Percentiles rank a stretch among this genome's conserved stretches.
Conservation (phyloP, 2,797 vertebrate genomes). For the Erpetoichthys calabaricus region DNA sequence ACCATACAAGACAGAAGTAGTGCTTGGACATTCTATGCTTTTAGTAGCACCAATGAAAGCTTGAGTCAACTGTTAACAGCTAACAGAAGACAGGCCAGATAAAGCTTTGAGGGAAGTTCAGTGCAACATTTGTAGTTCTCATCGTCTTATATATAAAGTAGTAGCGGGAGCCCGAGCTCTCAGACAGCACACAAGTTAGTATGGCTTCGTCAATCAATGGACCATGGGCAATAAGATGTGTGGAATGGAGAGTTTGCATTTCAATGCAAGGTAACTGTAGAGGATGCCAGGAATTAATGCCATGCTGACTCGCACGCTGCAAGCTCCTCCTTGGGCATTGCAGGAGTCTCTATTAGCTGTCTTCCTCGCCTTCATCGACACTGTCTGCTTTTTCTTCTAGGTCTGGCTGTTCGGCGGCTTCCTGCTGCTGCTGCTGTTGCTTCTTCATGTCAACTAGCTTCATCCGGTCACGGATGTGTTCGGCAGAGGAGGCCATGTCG, state of each 20-base stretch:
- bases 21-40: constrained; percentile 49
- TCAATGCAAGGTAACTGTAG: constrained; percentile 34
- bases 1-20: constrained; percentile 38
- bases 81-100: constrained; percentile 44
- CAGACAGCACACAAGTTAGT: constrained; percentile 53
- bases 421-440: constrained; percentile 48
- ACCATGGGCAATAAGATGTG: constrained; percentile 40
- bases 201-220: constrained; percentile 44
- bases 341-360: constrained; percentile 52
- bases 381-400: constrained; percentile 12
- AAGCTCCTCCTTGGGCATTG: constrained; percentile 28
- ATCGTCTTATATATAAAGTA: constrained; percentile 31
- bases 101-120: constrained; percentile 57
- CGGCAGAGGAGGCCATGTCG: constrained; percentile 79
- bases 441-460: constrained; percentile 79
- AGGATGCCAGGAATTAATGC: constrained; percentile 29
- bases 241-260: constrained; percentile 34
- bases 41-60: constrained; percentile 71
- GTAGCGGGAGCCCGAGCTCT: constrained; percentile 33
- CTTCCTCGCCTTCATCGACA: constrained; percentile 27
- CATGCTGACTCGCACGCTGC: constrained; percentile 36
- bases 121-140: constrained; percentile 50
- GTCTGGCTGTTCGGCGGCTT: constrained; percentile 64
- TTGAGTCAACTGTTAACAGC: constrained; percentile 43
- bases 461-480: constrained; percentile 83